A percentile compares a stretch with the other conserved stretches of the same genome.
These are phyloP conservation scores for Perdita meconis DNA, from an alignment of 2,888 invertebrate species.

Conservation along the genomic window DNA sequence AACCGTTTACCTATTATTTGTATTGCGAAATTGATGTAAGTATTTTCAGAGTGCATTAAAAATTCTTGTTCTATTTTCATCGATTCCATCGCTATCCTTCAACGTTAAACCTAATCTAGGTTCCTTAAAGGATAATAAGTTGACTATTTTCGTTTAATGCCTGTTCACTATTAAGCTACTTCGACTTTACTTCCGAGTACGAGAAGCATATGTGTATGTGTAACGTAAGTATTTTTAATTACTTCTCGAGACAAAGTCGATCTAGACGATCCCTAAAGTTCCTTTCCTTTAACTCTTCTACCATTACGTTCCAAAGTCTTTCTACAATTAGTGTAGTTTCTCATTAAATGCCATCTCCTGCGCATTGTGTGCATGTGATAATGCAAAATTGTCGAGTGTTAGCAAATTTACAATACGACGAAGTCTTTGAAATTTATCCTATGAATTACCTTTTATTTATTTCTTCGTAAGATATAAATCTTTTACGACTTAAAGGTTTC, in stretches of 20 bases:
- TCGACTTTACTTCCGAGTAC: constrained; percentile 9
- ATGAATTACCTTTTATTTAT: no score
- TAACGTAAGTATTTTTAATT: constrained; percentile 10
- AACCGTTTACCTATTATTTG: no score
- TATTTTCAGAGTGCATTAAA: no score
- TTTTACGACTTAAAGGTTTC: no score
- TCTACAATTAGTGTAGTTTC: not conserved
- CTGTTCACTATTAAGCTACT: constrained; percentile 31
- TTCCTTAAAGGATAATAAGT: constrained; percentile 40
- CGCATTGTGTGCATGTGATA: not conserved
- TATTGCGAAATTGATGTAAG: no score
- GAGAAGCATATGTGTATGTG: constrained; percentile 10
- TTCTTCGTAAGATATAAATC: no score
- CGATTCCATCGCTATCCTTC: constrained; percentile 32
- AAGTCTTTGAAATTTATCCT: no score
- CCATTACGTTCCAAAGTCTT: constrained; percentile 1
- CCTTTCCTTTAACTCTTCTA: not conserved
- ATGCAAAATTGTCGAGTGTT: not conserved
- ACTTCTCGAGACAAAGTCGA: constrained; percentile 42
- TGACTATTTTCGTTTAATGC: constrained; percentile 37
- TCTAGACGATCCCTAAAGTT: constrained; percentile 39
- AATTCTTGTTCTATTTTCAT: no score
- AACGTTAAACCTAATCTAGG: constrained; percentile 35
- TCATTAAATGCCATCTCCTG: not conserved
- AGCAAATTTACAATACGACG: no score